Percentiles rank a stretch among this genome's conserved stretches.
These are phyloP conservation scores for Epinephelus lanceolatus DNA, from an alignment of 2,113 vertebrate species.

Conservation along the genomic window DNA sequence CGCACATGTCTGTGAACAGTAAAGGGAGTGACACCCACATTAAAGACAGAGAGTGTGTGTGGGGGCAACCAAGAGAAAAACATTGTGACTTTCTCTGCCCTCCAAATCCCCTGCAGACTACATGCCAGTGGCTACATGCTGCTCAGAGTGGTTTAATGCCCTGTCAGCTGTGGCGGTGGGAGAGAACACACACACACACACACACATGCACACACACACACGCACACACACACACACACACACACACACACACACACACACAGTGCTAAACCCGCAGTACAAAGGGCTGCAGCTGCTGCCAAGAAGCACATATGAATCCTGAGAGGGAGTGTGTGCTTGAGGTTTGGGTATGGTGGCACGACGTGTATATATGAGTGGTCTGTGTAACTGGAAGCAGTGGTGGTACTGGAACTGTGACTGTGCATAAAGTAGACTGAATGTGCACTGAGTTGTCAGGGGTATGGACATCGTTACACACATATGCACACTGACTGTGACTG, in stretches of 20 bases:
- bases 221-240: conserved; percentile 25
- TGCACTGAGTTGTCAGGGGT: background rate
- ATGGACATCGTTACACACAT: background rate
- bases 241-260: conserved; percentile 43
- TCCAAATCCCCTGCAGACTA: conserved; percentile 49
- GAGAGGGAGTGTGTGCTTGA: conserved; percentile 40
- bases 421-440: background rate
- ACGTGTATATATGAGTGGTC: conserved; percentile 8
- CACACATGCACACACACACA: conserved; percentile 37
- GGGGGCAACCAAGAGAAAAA: conserved; percentile 54
- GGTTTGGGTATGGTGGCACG: conserved; percentile 23
- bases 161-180: conserved; percentile 65
- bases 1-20: conserved; percentile 38
- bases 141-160: conserved; percentile 46
- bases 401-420: background rate
- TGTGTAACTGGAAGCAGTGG: conserved; percentile 15
- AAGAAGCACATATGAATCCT: conserved; percentile 40
- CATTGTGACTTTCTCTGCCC: conserved; percentile 49
- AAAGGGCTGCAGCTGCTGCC: conserved; percentile 69
- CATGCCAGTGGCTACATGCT: conserved; percentile 66
- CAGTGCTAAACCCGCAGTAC: conserved; percentile 44
- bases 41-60: conserved; percentile 35
- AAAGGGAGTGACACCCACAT: conserved; percentile 44
- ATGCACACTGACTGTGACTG: background rate
- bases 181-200: conserved; percentile 18